Conservation (phyloP, 64 coral and sea anemone genomes). For the Actinia equina region DNA sequence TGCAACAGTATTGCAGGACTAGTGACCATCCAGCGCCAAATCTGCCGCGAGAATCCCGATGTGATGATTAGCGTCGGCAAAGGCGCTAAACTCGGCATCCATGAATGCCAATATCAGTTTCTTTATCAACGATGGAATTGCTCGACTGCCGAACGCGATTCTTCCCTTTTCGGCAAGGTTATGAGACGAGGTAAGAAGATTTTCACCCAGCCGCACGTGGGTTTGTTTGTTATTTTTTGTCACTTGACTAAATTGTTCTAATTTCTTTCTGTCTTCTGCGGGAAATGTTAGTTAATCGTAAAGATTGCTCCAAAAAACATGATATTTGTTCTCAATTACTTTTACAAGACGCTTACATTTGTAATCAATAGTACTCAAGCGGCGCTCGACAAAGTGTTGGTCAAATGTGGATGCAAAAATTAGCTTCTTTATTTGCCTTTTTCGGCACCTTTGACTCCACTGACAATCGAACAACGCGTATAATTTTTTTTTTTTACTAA, state of each 20-base stretch:
- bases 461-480: not conserved
- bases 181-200: constrained; percentile 67
- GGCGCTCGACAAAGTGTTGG: not conserved
- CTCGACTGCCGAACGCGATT: constrained; percentile 82
- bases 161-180: constrained; percentile 92
- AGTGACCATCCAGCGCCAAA: constrained; percentile 61
- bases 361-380: not conserved
- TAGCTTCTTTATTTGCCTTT: not conserved
- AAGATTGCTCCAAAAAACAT: not conserved
- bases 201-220: not conserved
- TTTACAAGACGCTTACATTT: not conserved
- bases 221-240: not conserved
- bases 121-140: constrained; percentile 94
- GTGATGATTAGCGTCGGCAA: constrained; percentile 97
- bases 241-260: not conserved
- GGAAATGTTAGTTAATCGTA: not conserved
- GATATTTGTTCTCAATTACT: not conserved
- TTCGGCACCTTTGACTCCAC: not conserved
- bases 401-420: not conserved
- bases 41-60: constrained; percentile 93
- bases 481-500: not conserved
- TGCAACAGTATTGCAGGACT: constrained; percentile 83
- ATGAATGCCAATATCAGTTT: constrained; percentile 94
- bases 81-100: constrained; percentile 88
- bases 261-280: not conserved